These are phyloP conservation scores for Pogonomyrmex barbatus DNA, from an alignment of 1,140 invertebrate genomes.

Conservation along the genomic window DNA sequence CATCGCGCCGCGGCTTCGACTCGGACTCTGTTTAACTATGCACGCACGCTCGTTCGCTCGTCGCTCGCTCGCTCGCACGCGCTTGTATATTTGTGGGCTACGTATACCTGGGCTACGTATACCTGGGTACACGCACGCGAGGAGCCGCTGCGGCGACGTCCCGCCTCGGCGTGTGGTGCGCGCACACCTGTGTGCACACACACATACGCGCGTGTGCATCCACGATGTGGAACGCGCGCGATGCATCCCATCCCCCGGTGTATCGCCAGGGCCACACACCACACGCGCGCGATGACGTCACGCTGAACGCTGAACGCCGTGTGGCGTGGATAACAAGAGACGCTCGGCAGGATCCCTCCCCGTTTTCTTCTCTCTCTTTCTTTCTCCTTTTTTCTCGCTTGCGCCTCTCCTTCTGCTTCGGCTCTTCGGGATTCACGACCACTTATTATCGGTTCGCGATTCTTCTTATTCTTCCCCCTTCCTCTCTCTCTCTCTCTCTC, in stretches of 20 bases:
- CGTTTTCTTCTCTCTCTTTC: neutral
- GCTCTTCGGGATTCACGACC: slow-evolving; percentile 73
- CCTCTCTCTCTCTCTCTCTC: too few relatives aligned
- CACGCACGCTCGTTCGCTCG: slow-evolving; percentile 18
- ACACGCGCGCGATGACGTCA: slow-evolving; percentile 77
- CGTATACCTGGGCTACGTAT: slow-evolving; percentile 21
- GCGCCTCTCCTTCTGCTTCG: neutral
- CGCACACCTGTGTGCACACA: slow-evolving; percentile 49
- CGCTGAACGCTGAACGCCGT: slow-evolving; percentile 70
- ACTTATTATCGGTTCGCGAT: slow-evolving; percentile 79
- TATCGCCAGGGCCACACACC: slow-evolving; percentile 53
- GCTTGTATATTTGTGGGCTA: neutral
- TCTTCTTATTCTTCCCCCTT: slow-evolving; percentile 5
- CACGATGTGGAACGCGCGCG: slow-evolving; percentile 28
- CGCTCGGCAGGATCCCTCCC: slow-evolving; percentile 59
- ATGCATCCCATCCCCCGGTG: neutral
- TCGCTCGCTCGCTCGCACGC: neutral
- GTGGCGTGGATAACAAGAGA: slow-evolving; percentile 80
- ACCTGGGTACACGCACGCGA: slow-evolving; percentile 44
- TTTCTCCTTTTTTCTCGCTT: slow-evolving; percentile 1
- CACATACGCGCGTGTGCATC: slow-evolving; percentile 23
- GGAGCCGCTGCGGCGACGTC: neutral
- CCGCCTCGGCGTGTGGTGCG: neutral
- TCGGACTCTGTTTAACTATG: slow-evolving; percentile 20
- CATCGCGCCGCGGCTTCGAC: neutral